A percentile compares a stretch with the other conserved stretches of the same genome.
phyloP scores from a whole-genome alignment of 2,888 invertebrate species.

The Apamea crenata region DNA sequence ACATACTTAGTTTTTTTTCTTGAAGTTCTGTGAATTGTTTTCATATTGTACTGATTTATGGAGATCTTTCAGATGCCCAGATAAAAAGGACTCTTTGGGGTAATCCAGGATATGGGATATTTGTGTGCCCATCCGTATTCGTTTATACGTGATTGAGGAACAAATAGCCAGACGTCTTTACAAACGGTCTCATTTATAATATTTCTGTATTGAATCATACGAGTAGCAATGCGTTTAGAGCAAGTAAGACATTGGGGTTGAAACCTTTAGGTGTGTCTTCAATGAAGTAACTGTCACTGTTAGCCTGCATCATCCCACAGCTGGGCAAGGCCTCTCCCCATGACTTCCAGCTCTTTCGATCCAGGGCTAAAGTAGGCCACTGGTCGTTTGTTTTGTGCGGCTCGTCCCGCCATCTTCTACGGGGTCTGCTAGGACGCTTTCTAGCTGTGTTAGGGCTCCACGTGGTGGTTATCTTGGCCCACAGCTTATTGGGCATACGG shows the following conservation, averaged over 20 bases:
- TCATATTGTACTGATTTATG: conserved; percentile 11
- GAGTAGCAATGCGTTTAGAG: neutral
- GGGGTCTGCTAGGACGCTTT: too few relatives aligned
- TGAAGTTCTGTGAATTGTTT: conserved; percentile 30
- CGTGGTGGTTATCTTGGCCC: too few relatives aligned
- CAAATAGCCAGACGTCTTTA: neutral
- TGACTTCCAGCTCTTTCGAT: too few relatives aligned
- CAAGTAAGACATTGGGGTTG: neutral
- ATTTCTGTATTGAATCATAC: neutral
- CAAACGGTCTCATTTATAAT: neutral
- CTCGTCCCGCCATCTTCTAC: too few relatives aligned
- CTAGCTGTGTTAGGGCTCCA: too few relatives aligned
- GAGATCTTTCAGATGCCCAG: neutral
- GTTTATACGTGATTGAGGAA: neutral
- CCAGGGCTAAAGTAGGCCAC: too few relatives aligned
- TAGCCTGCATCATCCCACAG: too few relatives aligned
- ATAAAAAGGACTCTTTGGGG: neutral
- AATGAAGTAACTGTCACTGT: too few relatives aligned
- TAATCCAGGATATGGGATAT: neutral
- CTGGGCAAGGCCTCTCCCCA: too few relatives aligned
- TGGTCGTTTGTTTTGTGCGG: too few relatives aligned
- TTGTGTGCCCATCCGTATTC: neutral
- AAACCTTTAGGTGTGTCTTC: neutral
- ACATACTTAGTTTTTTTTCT: conserved; percentile 37
- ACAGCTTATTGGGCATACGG: too few relatives aligned